These are phyloP conservation scores for Teleiodes luculella DNA, from an alignment of 2,888 invertebrate genomes.

Conservation along the genomic window DNA sequence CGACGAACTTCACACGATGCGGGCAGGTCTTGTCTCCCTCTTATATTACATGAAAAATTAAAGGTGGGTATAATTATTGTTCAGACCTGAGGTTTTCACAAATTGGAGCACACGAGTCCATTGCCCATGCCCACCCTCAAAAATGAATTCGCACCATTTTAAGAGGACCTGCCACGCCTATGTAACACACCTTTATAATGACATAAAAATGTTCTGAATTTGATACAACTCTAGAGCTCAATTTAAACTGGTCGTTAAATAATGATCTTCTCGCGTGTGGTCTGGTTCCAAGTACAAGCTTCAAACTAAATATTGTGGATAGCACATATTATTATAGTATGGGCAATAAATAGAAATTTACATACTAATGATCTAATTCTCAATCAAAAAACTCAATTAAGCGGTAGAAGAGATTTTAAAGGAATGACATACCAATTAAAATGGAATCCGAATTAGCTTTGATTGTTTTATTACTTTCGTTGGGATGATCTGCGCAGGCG, in stretches of 20 bases:
- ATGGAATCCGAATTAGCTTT: conserved; percentile 43
- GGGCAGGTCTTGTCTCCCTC: conserved; percentile 31
- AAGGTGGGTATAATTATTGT: conserved; percentile 37
- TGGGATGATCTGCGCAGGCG: conserved; percentile 28
- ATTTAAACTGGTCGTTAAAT: conserved; percentile 37
- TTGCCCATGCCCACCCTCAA: conserved; percentile 45
- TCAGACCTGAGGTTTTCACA: conserved; percentile 42
- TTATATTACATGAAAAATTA: conserved; percentile 45
- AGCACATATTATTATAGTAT: conserved; percentile 40
- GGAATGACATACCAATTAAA: conserved; percentile 47
- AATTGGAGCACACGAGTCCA: conserved; percentile 59
- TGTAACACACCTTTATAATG: conserved; percentile 34
- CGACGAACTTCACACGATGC: neutral
- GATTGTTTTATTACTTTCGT: conserved; percentile 44
- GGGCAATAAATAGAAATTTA: conserved; percentile 40
- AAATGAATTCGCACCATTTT: conserved; percentile 42
- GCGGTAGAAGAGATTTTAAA: conserved; percentile 39
- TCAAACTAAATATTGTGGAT: conserved; percentile 42
- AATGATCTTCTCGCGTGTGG: conserved; percentile 61
- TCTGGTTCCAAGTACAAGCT: conserved; percentile 44
- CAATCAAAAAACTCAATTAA: conserved; percentile 39
- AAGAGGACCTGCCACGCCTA: conserved; percentile 34
- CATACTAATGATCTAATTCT: conserved; percentile 50
- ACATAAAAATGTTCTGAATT: conserved; percentile 21
- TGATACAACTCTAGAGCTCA: conserved; percentile 30